Evolutionary conservation across 1,140 invertebrate genomes (phyloP), one percentile per base, ranked within the genome.

Genomic region (Cyrtorhinus lividipennis): DNA sequence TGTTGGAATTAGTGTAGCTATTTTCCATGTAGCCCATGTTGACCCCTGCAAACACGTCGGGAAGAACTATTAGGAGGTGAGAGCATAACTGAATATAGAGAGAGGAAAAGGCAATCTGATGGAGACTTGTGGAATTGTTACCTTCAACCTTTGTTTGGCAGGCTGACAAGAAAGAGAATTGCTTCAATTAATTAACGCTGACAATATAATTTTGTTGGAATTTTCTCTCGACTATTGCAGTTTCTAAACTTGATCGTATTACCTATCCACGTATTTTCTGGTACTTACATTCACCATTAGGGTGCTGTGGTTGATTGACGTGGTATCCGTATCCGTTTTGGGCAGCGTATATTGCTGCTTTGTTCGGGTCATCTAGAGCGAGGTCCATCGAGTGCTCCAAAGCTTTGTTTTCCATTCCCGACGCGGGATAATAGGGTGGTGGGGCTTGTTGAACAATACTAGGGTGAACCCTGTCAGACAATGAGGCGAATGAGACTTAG

Each of bases 21-120:
- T 91, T 90, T 70, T 92, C 88, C 76, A 90, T 84, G 76, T 90
- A 91, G 58, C 84, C 86, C 82, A 90, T 90, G 73, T 88, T 89
- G 65, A 86, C 83, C 80, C 85, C 85, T 87, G 71, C 57, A 72
- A 63, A 67, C 10, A 53, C 48, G 20, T 53, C 48, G 20, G 48
- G 48, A 53, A 53, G 48, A 53, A 53, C 48, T 53, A 22, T 53
- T 10, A 53, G 48, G 48, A 20, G 48, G 10, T 53, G 48, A 66
- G 27, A 56, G 53, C 26, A 44, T 60, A 65, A 56, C 20, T 24
- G 1, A 57, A 58, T 59, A 10, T 57, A 23, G 26, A n/a, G n/a
- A n/a, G n/a, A n/a, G 8, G 18, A 61, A 61, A 18, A 2, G 2
- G 24, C 44, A 18, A 58, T 8, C 3, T 24, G n/a, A n/a, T n/a